phyloP scores from a whole-genome alignment of 2,797 vertebrate species.

The Sebastes oblongus region DNA sequence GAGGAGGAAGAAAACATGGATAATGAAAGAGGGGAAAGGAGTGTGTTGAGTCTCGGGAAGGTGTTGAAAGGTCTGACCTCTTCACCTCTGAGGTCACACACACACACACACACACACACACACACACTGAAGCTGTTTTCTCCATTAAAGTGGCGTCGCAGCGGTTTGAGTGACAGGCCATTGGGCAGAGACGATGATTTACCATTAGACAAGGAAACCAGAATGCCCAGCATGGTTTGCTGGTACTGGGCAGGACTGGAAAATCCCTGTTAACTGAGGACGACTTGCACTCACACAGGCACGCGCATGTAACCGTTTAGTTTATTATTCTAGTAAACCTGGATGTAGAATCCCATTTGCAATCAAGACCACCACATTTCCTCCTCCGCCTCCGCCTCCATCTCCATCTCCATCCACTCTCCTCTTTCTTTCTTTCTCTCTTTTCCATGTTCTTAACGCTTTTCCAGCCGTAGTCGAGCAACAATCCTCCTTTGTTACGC shows the following conservation, averaged over 20 bases:
- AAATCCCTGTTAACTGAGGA: slow-evolving; percentile 34
- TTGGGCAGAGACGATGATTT: slow-evolving; percentile 16
- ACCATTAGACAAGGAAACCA: slow-evolving; percentile 2
- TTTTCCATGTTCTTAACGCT: slow-evolving; percentile 52
- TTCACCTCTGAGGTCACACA: slow-evolving; percentile 36
- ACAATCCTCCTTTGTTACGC: slow-evolving; percentile 66
- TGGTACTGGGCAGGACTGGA: slow-evolving; percentile 10
- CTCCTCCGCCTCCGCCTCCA: not conserved
- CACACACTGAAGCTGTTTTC: not conserved
- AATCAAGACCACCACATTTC: slow-evolving; percentile 50
- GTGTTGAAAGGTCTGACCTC: slow-evolving; percentile 63
- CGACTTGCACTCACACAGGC: slow-evolving; percentile 15
- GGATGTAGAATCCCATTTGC: slow-evolving; percentile 60
- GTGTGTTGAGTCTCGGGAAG: slow-evolving; percentile 29
- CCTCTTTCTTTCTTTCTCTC: not conserved
- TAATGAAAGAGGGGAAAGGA: not conserved
- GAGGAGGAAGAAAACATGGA: not conserved
- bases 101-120: too few species aligned
- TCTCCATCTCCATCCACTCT: not conserved
- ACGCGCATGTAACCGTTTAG: slow-evolving; percentile 6
- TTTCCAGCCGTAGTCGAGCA: slow-evolving; percentile 38
- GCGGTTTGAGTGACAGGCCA: slow-evolving; percentile 15
- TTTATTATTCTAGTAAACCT: slow-evolving; percentile 69
- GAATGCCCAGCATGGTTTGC: slow-evolving; percentile 14
- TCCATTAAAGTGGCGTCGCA: not conserved